phyloP scores from a whole-genome alignment of 2,797 vertebrate genomes.

The Triplophysa yarkandensis region DNA sequence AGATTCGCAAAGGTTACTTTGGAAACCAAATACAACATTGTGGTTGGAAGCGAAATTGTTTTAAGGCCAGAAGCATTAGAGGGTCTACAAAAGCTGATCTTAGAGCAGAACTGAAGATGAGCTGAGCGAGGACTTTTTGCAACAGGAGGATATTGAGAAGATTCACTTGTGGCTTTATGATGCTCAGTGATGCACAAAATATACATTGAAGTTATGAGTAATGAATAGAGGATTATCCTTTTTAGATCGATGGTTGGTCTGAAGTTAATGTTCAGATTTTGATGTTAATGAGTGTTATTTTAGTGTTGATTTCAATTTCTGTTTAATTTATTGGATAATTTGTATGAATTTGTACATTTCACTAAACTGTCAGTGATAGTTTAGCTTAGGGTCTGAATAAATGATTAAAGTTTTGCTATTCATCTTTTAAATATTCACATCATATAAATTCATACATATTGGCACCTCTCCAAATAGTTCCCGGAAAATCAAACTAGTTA shows the following conservation, averaged over 20 bases:
- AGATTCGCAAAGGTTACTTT: constrained; percentile 54
- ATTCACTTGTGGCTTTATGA: constrained; percentile 19
- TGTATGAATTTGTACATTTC: too few species aligned
- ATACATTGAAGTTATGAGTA: not conserved
- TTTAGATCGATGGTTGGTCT: not conserved
- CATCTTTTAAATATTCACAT: too few species aligned
- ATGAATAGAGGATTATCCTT: not conserved
- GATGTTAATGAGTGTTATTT: not conserved
- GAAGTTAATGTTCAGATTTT: not conserved
- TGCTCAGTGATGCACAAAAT: not conserved
- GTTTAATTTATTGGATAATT: not conserved
- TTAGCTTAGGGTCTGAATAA: too few species aligned
- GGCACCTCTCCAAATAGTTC: too few species aligned
- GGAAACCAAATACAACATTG: constrained; percentile 61
- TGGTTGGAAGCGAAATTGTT: constrained; percentile 47
- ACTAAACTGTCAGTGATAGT: too few species aligned
- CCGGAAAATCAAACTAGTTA: not conserved
- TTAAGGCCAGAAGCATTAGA: constrained; percentile 38
- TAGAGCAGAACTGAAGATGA: constrained; percentile 31
- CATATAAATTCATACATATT: too few species aligned
- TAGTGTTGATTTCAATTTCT: not conserved
- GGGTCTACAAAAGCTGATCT: constrained; percentile 19
- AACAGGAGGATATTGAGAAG: not conserved
- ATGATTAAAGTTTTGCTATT: too few species aligned
- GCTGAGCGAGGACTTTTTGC: constrained; percentile 21